These are phyloP conservation scores for Chesias legatella DNA, from an alignment of 2,888 invertebrate genomes.

Conservation along the genomic window DNA sequence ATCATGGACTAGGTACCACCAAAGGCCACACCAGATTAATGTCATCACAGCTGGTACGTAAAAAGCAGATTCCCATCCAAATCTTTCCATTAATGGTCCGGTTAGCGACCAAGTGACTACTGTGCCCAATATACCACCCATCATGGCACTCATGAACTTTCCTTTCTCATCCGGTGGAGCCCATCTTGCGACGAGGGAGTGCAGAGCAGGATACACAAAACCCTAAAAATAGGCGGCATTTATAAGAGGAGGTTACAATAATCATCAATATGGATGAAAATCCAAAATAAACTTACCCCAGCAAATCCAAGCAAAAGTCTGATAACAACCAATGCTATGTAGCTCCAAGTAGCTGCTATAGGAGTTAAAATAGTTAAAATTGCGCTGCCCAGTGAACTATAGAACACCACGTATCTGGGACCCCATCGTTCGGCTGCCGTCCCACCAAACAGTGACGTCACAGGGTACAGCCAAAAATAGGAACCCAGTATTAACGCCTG, in stretches of 20 bases:
- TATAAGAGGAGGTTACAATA: too few species aligned
- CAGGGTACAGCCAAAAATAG: constrained; percentile 85
- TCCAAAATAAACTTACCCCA: constrained; percentile 70
- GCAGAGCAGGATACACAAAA: constrained; percentile 82
- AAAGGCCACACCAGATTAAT: constrained; percentile 77
- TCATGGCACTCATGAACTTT: constrained; percentile 85
- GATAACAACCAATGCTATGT: constrained; percentile 75
- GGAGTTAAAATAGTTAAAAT: constrained; percentile 82
- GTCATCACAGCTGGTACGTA: constrained; percentile 82
- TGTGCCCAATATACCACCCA: constrained; percentile 87
- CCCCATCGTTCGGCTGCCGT: constrained; percentile 85
- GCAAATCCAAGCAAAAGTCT: constrained; percentile 82
- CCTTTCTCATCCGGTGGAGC: constrained; percentile 87
- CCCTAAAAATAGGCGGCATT: constrained; percentile 60
- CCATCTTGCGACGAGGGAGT: constrained; percentile 85
- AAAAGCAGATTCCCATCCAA: constrained; percentile 85
- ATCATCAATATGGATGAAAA: too few species aligned
- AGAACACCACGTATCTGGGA: constrained; percentile 79
- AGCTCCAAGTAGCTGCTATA: constrained; percentile 78
- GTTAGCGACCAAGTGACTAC: constrained; percentile 85
- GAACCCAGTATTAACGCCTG: constrained; percentile 84
- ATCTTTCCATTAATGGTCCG: constrained; percentile 81
- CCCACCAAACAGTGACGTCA: constrained; percentile 84
- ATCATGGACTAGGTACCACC: constrained; percentile 83
- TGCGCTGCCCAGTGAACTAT: constrained; percentile 71